A percentile compares a stretch with the other conserved stretches of the same genome.
Evolutionary conservation across 2,113 vertebrate genomes (phyloP).

Genomic region (Beaufortia kweichowensis): DNA sequence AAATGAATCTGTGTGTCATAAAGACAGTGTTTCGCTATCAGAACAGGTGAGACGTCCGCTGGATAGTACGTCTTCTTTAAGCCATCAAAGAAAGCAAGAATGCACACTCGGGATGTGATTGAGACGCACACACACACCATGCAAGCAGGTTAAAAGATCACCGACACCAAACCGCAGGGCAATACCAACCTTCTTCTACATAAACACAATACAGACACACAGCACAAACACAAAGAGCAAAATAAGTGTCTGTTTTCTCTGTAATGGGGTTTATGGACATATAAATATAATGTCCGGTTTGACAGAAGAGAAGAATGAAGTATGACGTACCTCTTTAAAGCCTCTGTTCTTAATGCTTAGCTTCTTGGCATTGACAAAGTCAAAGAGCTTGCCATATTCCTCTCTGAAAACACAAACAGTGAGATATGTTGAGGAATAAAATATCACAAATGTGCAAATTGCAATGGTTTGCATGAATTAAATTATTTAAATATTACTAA

Average conservation of each 20-base stretch:
- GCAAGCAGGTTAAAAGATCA: conserved; percentile 19
- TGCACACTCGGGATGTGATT: background rate
- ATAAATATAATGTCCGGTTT: background rate
- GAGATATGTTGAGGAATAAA: too few relatives aligned
- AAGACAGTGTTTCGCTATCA: conserved; percentile 17
- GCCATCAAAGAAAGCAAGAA: conserved; percentile 7
- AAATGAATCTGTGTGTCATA: background rate
- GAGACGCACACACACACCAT: conserved; percentile 34
- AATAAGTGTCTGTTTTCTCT: conserved; percentile 35
- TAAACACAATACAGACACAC: conserved; percentile 50
- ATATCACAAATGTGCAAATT: too few relatives aligned
- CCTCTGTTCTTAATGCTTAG: conserved; percentile 98
- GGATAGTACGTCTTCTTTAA: background rate
- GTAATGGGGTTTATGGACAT: background rate
- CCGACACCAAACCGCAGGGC: conserved; percentile 46
- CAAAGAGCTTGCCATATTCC: conserved; percentile 96
- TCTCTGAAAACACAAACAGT: conserved; percentile 73
- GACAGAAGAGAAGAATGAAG: background rate
- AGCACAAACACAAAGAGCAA: conserved; percentile 50
- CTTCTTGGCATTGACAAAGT: conserved; percentile 97
- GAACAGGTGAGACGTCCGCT: conserved; percentile 1
- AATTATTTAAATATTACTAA: too few relatives aligned
- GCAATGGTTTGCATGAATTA: too few relatives aligned
- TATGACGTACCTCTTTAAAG: conserved; percentile 87
- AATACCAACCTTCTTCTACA: conserved; percentile 59